A percentile compares a stretch with the other conserved stretches of the same genome.
Evolutionary conservation across 2,888 invertebrate genomes (phyloP).

Genomic region (Minunthozetes semirufus): DNA sequence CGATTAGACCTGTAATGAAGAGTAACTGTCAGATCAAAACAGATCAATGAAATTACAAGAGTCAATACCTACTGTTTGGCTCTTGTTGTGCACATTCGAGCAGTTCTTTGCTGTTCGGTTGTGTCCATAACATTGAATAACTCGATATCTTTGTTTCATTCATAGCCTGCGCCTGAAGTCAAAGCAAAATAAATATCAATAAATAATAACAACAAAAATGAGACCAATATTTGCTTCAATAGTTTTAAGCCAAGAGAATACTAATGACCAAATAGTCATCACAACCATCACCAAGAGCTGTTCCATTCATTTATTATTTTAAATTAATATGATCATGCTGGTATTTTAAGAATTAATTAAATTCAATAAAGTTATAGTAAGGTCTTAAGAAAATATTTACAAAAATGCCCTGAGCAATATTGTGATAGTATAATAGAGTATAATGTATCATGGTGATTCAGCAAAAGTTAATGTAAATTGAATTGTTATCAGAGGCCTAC

Average conservation of each 20-base stretch:
- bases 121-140: slow-evolving; percentile 17
- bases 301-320: not conserved
- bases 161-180: not conserved
- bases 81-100: not conserved
- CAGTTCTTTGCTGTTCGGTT: slow-evolving; percentile 1
- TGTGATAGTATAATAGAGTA: too few relatives aligned
- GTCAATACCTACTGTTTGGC: not conserved
- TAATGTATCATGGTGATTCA: not conserved
- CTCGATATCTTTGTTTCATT: slow-evolving; percentile 21
- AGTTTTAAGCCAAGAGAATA: not conserved
- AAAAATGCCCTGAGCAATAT: not conserved
- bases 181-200: not conserved
- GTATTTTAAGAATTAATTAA: too few relatives aligned
- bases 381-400: too few relatives aligned
- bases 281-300: not conserved
- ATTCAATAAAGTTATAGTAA: too few relatives aligned
- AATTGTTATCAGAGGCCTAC: not conserved
- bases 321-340: too few relatives aligned
- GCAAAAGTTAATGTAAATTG: not conserved
- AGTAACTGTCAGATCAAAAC: not conserved
- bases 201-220: not conserved
- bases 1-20: slow-evolving; percentile 4
- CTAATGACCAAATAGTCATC: not conserved
- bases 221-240: not conserved
- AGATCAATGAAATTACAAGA: not conserved